Evolutionary conservation across 2,888 invertebrate species (phyloP).

Genomic region (Tricholauxania praeusta): DNA sequence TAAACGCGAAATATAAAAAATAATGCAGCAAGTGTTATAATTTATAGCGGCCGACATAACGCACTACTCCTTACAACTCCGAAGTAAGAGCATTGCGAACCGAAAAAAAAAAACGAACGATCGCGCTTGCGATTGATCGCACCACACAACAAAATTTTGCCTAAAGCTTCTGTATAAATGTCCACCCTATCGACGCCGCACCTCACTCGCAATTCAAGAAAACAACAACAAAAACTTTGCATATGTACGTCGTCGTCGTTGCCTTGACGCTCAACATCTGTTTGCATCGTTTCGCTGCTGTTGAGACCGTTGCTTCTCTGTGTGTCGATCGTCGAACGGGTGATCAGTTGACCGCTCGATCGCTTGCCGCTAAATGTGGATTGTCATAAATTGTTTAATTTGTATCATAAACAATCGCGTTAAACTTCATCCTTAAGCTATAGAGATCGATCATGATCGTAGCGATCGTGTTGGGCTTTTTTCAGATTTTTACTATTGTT

Average conservation of each 20-base stretch:
- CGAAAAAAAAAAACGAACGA: slow-evolving; percentile 26
- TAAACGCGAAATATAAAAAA: slow-evolving; percentile 1
- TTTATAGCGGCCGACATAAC: slow-evolving; percentile 55
- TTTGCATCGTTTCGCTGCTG: slow-evolving; percentile 29
- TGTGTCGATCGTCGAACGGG: neutral
- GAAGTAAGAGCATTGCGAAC: too few relatives aligned
- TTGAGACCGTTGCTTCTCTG: slow-evolving; percentile 39
- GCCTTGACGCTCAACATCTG: slow-evolving; percentile 11
- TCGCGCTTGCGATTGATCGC: slow-evolving; percentile 43
- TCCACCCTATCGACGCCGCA: slow-evolving; percentile 16
- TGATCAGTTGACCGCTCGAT: slow-evolving; percentile 17
- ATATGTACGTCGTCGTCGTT: slow-evolving; percentile 37
- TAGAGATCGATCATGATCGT: slow-evolving; percentile 63
- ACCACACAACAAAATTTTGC: slow-evolving; percentile 48
- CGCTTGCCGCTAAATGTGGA: slow-evolving; percentile 49
- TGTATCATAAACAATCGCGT: slow-evolving; percentile 69
- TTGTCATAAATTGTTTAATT: slow-evolving; percentile 69
- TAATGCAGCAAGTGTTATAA: slow-evolving; percentile 55
- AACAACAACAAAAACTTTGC: slow-evolving; percentile 39
- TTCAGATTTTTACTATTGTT: too few relatives aligned
- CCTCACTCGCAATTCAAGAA: slow-evolving; percentile 28
- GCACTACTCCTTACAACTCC: slow-evolving; percentile 39
- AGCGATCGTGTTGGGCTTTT: slow-evolving; percentile 33
- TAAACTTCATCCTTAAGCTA: slow-evolving; percentile 66
- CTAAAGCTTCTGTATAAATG: slow-evolving; percentile 50